Base-by-base conservation (phyloP, 2,113 vertebrate species). In the Gnathonemus longibarbis region DNA sequence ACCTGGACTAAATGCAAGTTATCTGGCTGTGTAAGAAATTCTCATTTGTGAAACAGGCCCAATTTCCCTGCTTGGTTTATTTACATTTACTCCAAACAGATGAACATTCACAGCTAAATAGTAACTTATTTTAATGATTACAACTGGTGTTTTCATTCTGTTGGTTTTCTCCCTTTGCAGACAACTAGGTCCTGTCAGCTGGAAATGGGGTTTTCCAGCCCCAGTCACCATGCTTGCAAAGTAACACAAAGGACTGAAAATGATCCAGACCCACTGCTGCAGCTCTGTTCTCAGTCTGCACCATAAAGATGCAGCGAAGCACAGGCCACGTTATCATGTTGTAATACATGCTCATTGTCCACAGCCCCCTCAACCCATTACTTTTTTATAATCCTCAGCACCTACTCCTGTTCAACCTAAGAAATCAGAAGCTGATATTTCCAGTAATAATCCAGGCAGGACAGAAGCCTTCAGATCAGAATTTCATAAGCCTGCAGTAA, bases 181-280 rank as follows among this genome's bases (percentile, higher is more conserved):
- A 99, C 94, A 95, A 94, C 94, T 99, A 94, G 97, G 88, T 90
- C 85, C 58, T 88, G 89, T 84, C 83, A 84, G 19, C 45, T 45
- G 87, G 93, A 89, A 91, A 91, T 89, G 91, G 91, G 3, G 90
- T 19, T 70, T 45, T 35, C 52, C 48, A 19, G 31, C 15, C 49
- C 17, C 31, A 19, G 15, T 39, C 86, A 13, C 9, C 49, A 21
- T 19, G 17, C 49, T 49, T n/a, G n/a, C 83, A 45, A 48, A 49
- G n/a, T 88, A 42, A 27, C 24, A 83, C 77, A 88, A 84, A 39
- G 58, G 39, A 53, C 27, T 39, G 74, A 89, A 89, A 80, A 84
- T 46, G 50, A 70, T 84, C 88, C 62, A 88, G 45, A 15, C 9
- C 62, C 88, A 70, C 45, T 27, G 11, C 15, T 56, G 50, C n/a